Evolutionary conservation across 2,888 invertebrate species (phyloP).

Genomic region (Furcula furcula): DNA sequence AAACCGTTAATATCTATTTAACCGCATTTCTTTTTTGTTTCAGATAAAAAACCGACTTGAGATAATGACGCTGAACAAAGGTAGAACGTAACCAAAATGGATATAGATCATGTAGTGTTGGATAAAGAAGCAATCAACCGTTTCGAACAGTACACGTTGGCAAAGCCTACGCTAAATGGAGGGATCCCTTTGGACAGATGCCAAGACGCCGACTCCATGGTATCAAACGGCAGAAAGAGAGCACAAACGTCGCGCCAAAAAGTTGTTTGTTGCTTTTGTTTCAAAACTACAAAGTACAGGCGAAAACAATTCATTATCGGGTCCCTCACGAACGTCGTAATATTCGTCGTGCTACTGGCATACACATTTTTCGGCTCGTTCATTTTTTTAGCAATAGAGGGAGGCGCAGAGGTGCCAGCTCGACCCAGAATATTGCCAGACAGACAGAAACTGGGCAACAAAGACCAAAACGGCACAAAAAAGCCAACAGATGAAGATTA

Average conservation of each 20-base stretch:
- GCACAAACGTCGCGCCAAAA: conserved; percentile 74
- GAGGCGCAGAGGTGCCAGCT: conserved; percentile 81
- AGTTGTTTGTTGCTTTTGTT: conserved; percentile 79
- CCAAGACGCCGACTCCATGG: conserved; percentile 77
- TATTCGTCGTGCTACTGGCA: conserved; percentile 90
- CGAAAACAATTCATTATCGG: conserved; percentile 86
- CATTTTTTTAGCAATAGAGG: conserved; percentile 92
- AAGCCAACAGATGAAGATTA: conserved; percentile 64
- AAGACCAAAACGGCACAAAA: conserved; percentile 71
- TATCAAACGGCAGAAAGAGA: conserved; percentile 75
- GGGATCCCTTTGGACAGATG: conserved; percentile 78
- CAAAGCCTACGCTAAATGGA: conserved; percentile 75
- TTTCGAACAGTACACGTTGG: conserved; percentile 76
- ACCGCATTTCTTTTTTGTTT: conserved; percentile 56
- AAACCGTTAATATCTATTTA: conserved; percentile 26
- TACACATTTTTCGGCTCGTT: conserved; percentile 90
- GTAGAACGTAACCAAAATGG: conserved; percentile 67
- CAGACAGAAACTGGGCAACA: conserved; percentile 72
- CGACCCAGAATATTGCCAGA: conserved; percentile 74
- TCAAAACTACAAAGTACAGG: conserved; percentile 78
- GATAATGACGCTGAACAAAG: conserved; percentile 58
- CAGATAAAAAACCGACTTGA: conserved; percentile 55
- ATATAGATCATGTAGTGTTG: conserved; percentile 75
- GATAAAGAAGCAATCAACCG: conserved; percentile 78
- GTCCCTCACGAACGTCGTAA: conserved; percentile 90